Conservation (phyloP, 2,888 invertebrate genomes). For the Andricus quercusramuli region DNA sequence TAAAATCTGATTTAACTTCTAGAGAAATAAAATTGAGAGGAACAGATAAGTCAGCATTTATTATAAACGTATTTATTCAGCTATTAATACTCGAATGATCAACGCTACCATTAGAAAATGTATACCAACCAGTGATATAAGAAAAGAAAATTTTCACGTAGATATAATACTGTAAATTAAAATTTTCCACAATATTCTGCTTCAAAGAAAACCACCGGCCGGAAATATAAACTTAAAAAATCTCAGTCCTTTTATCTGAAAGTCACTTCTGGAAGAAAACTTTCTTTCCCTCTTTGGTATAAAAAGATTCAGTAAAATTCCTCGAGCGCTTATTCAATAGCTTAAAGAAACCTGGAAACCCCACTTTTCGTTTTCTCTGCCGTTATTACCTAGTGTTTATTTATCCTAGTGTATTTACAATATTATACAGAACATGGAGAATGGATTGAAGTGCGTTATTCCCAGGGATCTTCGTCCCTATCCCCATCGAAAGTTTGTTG, state of each 20-base stretch:
- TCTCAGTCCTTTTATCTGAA: neutral
- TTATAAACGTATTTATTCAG: constrained; percentile 10
- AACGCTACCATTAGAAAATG: neutral
- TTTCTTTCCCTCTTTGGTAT: neutral
- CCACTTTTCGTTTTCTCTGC: neutral
- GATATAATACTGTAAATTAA: neutral
- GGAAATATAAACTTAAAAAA: neutral
- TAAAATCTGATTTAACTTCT: neutral
- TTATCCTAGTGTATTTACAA: constrained; percentile 23
- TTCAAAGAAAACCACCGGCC: neutral
- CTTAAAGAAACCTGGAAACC: neutral
- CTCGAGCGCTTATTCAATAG: neutral
- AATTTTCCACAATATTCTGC: neutral
- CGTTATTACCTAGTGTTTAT: neutral
- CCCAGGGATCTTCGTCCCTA: constrained; percentile 35
- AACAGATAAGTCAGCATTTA: neutral
- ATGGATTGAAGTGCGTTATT: neutral
- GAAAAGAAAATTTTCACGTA: neutral
- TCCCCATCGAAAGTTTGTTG: constrained; percentile 36
- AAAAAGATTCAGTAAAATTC: neutral
- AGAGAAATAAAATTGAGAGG: neutral
- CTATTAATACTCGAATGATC: neutral
- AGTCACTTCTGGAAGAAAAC: neutral
- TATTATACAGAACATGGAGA: constrained; percentile 4
- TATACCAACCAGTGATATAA: neutral